Evolutionary conservation across 2,888 invertebrate genomes (phyloP).

Genomic region (Sesia bembeciformis): DNA sequence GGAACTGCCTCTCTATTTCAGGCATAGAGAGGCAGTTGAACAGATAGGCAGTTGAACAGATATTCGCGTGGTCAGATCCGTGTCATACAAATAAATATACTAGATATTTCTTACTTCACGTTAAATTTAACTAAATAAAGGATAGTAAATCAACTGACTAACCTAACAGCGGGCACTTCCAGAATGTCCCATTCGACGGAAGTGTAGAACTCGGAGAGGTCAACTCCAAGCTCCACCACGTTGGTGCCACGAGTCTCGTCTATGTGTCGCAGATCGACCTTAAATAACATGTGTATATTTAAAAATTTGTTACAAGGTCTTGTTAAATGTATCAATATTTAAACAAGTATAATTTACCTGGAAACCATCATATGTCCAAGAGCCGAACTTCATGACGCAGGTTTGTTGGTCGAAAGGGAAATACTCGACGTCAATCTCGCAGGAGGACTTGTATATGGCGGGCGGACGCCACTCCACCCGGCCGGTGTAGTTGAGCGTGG

Average conservation of each 20-base stretch:
- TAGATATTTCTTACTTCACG: no score
- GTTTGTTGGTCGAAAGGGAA: constrained; percentile 96
- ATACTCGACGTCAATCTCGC: constrained; percentile 94
- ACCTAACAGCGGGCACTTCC: constrained; percentile 95
- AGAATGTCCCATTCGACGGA: constrained; percentile 99
- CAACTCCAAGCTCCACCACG: constrained; percentile 94
- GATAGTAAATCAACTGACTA: neutral
- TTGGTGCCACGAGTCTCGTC: constrained; percentile 92
- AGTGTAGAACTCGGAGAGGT: constrained; percentile 97
- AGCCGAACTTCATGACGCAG: constrained; percentile 94
- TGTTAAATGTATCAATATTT: neutral
- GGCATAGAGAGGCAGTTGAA: no score
- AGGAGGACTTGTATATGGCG: constrained; percentile 95
- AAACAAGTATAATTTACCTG: constrained; percentile 74
- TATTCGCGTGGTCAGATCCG: no score
- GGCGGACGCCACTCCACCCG: constrained; percentile 96
- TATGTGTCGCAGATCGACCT: constrained; percentile 94
- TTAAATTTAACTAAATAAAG: no score
- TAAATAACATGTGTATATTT: constrained; percentile 1
- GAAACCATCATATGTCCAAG: constrained; percentile 96
- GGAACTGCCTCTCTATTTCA: no score
- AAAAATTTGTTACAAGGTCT: neutral
- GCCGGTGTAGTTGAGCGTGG: constrained; percentile 90
- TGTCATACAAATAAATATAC: no score
- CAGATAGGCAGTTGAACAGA: no score